Percentiles rank a stretch among this genome's conserved stretches.
phyloP scores from a whole-genome alignment of 2,888 invertebrate genomes.

The Lysandra coridon region DNA sequence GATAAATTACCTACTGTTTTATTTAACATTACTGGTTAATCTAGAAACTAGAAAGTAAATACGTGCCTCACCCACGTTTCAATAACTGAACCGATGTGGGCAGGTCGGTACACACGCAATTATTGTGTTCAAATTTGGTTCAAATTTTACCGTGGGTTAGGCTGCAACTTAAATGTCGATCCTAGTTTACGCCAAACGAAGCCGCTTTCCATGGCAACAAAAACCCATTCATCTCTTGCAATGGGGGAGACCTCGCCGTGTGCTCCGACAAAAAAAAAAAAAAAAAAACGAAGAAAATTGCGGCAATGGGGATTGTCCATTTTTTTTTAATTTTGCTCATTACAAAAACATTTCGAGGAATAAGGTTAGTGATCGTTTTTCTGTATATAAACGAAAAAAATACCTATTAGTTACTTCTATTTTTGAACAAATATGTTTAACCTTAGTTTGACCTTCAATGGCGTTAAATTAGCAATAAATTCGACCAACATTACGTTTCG shows the following conservation, averaged over 20 bases:
- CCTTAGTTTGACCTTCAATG: too few species aligned
- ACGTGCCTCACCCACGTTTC: slow-evolving; percentile 35
- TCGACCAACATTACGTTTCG: too few species aligned
- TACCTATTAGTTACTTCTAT: too few species aligned
- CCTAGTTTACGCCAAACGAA: background rate
- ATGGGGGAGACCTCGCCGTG: slow-evolving; percentile 7
- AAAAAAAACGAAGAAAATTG: slow-evolving; percentile 9
- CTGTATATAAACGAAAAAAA: too few species aligned
- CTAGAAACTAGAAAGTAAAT: slow-evolving; percentile 37
- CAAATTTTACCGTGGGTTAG: background rate
- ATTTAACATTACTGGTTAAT: slow-evolving; percentile 37
- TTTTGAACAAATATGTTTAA: too few species aligned
- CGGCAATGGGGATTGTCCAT: background rate
- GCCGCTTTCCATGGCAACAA: slow-evolving; percentile 19
- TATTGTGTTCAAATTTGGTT: slow-evolving; percentile 32
- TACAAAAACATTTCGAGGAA: too few species aligned
- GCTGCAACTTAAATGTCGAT: background rate
- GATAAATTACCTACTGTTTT: slow-evolving; percentile 38
- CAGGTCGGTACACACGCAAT: slow-evolving; percentile 34
- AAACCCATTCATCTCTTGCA: background rate
- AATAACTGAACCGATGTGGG: slow-evolving; percentile 34
- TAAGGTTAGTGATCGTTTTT: too few species aligned
- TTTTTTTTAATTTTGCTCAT: too few species aligned
- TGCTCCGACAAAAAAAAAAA: background rate
- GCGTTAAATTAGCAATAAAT: too few species aligned